Evolutionary conservation across 2,113 vertebrate genomes (phyloP).

Genomic region (Pelmatolapia mariae): DNA sequence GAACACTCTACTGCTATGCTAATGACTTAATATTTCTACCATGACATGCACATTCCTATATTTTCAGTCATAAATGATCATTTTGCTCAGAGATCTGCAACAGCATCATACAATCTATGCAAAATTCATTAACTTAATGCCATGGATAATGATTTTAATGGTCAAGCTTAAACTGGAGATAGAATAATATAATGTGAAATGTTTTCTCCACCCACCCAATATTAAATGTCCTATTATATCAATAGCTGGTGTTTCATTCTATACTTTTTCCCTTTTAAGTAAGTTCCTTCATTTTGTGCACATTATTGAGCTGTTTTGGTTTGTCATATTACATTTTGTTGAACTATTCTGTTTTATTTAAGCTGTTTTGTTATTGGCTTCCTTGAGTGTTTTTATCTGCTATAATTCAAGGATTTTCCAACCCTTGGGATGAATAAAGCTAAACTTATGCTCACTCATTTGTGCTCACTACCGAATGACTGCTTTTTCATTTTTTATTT

Average conservation of each 20-base stretch:
- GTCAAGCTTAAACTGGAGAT: background rate
- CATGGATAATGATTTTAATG: background rate
- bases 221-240: background rate
- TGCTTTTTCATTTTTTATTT: background rate
- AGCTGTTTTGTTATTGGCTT: background rate
- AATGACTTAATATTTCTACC: background rate
- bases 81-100: background rate
- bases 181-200: background rate
- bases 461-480: background rate
- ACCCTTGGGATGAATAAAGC: background rate
- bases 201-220: background rate
- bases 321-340: background rate
- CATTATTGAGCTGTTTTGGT: background rate
- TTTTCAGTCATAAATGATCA: background rate
- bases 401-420: background rate
- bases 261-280: background rate
- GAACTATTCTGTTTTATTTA: background rate
- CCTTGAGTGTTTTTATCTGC: background rate
- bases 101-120: background rate
- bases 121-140: background rate
- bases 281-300: background rate
- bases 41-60: background rate
- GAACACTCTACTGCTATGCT: background rate
- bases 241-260: background rate
- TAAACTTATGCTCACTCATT: background rate